Base-by-base conservation (phyloP, 1,140 invertebrate genomes). In the Dendroctonus ponderosae region DNA sequence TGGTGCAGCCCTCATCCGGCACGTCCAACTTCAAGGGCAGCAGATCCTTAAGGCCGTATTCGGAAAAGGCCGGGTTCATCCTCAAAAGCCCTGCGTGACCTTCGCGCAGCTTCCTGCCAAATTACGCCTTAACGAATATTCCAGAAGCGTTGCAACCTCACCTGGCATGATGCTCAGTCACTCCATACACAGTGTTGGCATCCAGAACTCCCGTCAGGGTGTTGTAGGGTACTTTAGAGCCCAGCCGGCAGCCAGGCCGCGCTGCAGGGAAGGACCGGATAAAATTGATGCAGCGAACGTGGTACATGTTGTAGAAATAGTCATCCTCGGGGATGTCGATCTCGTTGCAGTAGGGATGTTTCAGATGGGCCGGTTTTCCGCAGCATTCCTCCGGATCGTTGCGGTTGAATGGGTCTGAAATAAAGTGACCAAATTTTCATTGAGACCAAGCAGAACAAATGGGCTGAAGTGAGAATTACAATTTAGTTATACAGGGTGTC, bases 311-410 rank as follows among this genome's bases (percentile, higher is more conserved):
- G 82, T 93, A 97, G 83, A 96, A 96, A 74, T 93, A 92, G 79
- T 97, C 95, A 75, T 95, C 90, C 57, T 90, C 87, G 0, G 94
- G 94, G 37, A 97, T 89, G 41, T 82, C 77, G 68, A 97, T 96
- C 78, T 95, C 92, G 75, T 95, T 90, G 78, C 95, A 97, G 74
- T 94, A 94, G 0, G 92, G 93, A 80, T 96, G 92, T 73, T 91
- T 92, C 8, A 88, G 79, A 71, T 92, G 87, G 7, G 84, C 82
- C 5, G 89, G 86, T 7, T 89, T 82, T 69, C 89, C 84, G 76
- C 93, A 95, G 76, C 93, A 95, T 76, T 94, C 91, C 79, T 92
- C 91, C 4, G 91, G 91, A 78, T 93, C 92, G 77, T 94, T 93
- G 62, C 90, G 84, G 76, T 91, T 92, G 61, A 88, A 78, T 2